Evolutionary conservation across 2,113 vertebrate species (phyloP).

Genomic region (Psophia crepitans): DNA sequence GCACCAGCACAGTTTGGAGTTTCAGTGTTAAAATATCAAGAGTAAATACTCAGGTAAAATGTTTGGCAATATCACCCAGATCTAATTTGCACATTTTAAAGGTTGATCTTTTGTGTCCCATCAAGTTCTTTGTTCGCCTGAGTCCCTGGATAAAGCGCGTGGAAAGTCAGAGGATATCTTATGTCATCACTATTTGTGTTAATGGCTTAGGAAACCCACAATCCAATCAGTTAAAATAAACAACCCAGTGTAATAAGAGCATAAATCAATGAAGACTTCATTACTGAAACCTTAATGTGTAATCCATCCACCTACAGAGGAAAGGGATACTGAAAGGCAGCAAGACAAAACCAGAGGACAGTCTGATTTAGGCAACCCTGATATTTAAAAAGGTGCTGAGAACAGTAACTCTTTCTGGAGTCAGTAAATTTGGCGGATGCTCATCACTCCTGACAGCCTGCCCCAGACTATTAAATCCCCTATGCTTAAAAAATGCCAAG

Average conservation of each 20-base stretch:
- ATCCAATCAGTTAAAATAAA: conserved; percentile 71
- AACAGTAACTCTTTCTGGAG: neutral
- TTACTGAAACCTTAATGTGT: conserved; percentile 67
- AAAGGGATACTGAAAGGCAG: conserved; percentile 56
- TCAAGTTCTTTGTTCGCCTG: conserved; percentile 27
- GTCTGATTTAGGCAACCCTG: conserved; percentile 18
- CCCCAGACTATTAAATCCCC: neutral
- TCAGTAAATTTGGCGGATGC: conserved; percentile 1
- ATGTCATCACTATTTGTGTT: conserved; percentile 68
- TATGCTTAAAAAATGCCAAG: neutral
- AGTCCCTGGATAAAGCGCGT: conserved; percentile 11
- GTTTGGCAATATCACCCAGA: neutral
- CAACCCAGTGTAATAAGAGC: conserved; percentile 59
- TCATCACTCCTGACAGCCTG: neutral
- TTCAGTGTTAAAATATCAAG: neutral
- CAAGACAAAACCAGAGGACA: conserved; percentile 45
- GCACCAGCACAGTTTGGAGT: neutral
- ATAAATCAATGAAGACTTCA: conserved; percentile 71
- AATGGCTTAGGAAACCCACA: conserved; percentile 66
- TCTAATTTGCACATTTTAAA: conserved; percentile 40
- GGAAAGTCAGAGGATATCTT: conserved; percentile 40
- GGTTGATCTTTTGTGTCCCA: neutral
- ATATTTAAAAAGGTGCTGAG: conserved; percentile 38
- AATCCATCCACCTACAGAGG: conserved; percentile 61
- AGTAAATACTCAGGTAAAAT: conserved; percentile 19